phyloP scores from a whole-genome alignment of 92 coral and sea anemone species.

The Chrysogorgia sp. region DNA sequence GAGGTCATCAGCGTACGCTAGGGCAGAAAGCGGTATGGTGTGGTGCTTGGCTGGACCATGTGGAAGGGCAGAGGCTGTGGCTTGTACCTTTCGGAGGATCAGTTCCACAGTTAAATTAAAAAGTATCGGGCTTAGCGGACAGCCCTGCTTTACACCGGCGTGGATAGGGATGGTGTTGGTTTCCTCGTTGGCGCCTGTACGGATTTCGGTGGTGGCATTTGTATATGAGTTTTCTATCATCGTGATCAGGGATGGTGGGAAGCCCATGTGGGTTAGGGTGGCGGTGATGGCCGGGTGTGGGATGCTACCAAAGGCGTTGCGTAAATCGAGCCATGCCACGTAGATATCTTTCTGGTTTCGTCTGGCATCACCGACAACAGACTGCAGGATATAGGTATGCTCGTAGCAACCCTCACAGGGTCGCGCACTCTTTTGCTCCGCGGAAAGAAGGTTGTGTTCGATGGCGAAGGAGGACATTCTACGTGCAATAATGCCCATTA shows the following conservation, averaged over 20 bases:
- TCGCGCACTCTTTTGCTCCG: not conserved
- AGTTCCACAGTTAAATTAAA: constrained; percentile 10
- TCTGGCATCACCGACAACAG: not conserved
- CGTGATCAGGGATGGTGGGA: not conserved
- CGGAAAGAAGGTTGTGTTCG: not conserved
- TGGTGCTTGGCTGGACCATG: constrained; percentile 31
- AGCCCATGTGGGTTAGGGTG: not conserved
- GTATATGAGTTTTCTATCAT: not conserved
- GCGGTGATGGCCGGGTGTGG: not conserved
- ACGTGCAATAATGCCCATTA: not conserved
- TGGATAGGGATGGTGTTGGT: not conserved
- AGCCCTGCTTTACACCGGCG: not conserved
- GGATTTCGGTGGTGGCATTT: constrained; percentile 10
- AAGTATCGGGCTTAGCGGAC: constrained; percentile 25
- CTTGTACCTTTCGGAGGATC: not conserved
- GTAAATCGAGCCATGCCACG: not conserved
- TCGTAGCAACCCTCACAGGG: constrained; percentile 2
- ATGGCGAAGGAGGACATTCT: not conserved
- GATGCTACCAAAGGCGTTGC: constrained; percentile 1
- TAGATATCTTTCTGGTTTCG: not conserved
- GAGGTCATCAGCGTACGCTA: constrained; percentile 48
- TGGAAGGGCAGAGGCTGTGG: not conserved
- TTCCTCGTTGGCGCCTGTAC: not conserved
- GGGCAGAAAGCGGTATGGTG: constrained; percentile 9
- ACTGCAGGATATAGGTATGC: not conserved